Percentiles rank a stretch among this genome's conserved stretches.
These are phyloP conservation scores for Hydrozoanthus tunicans DNA, from an alignment of 64 coral and sea anemone genomes.

Conservation along the genomic window DNA sequence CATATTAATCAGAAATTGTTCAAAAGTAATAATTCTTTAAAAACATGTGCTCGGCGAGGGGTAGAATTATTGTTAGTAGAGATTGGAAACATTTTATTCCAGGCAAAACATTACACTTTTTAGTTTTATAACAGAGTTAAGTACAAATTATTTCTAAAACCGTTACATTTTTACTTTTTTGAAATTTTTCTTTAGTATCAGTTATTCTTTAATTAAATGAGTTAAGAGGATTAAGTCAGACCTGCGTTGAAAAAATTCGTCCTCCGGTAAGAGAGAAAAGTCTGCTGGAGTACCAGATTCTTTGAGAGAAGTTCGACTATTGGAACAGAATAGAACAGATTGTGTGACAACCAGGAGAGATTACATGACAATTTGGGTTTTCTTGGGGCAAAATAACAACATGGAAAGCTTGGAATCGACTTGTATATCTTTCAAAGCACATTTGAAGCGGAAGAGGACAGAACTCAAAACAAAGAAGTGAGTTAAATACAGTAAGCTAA, in stretches of 20 bases:
- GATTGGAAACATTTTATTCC: too few relatives aligned
- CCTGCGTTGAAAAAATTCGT: constrained; percentile 46
- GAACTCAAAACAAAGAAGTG: background rate
- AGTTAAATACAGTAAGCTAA: background rate
- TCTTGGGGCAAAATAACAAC: too few relatives aligned
- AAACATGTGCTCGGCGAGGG: too few relatives aligned
- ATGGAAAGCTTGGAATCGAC: too few relatives aligned
- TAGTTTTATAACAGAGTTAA: too few relatives aligned
- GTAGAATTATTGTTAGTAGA: too few relatives aligned
- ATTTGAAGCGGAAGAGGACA: background rate
- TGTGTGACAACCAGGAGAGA: background rate
- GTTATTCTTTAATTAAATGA: background rate
- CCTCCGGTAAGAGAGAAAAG: constrained; percentile 55
- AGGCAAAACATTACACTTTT: too few relatives aligned
- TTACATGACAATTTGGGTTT: background rate
- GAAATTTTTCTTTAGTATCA: background rate
- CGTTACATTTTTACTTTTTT: too few relatives aligned
- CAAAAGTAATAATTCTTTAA: too few relatives aligned
- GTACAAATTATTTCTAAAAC: too few relatives aligned
- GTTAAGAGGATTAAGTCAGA: constrained; percentile 6
- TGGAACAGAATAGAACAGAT: constrained; percentile 42
- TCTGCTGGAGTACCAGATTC: constrained; percentile 51
- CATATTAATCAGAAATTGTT: too few relatives aligned
- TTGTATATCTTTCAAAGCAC: too few relatives aligned
- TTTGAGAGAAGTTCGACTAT: constrained; percentile 53